Evolutionary conservation across 2,888 invertebrate species (phyloP), one percentile per base, ranked within the genome.

Genomic region (Drosophila pseudotalamancana): DNA sequence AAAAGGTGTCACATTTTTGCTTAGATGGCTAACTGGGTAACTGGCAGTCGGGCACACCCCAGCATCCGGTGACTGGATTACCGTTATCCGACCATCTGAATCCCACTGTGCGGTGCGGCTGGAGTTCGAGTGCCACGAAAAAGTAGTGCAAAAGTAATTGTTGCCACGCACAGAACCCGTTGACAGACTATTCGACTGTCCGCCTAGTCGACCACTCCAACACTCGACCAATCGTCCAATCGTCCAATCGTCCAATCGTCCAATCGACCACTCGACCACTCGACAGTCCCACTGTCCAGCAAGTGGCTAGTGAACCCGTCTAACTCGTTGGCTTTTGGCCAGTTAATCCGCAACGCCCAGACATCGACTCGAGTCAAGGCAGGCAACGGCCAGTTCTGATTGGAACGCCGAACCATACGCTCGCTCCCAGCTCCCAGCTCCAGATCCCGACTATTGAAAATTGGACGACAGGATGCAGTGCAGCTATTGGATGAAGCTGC

Each of bases 131-230:
- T 46, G 60, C n/a, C 29, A 31, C 31, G 25, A 76, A 84, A 86
- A 82, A 78, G 70, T 84, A 87, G 88, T 82, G 77, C 86, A 85
- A 86, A 83, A 87, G 86, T 87, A 85, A 87, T 85, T 85, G 86
- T 83, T 61, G 61, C 70, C 55, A 76, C 77, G 73, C 71, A 66
- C 61, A 68, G 85, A 84, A 67, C 78, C 66, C 62, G 84, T 78
- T 63, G 56, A 67, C 46, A 48, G 29, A 34, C 51, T n/a, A n/a
- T n/a, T n/a, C n/a, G n/a, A n/a, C n/a, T n/a, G n/a, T n/a, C n/a
- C n/a, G n/a, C n/a, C n/a, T n/a, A n/a, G n/a, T n/a, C n/a, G n/a
- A n/a, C n/a, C n/a, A n/a, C n/a, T n/a, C n/a, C n/a, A n/a, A n/a
- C n/a, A n/a, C n/a, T n/a, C n/a, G n/a, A n/a, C n/a, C n/a, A n/a